Evolutionary conservation across 2,888 invertebrate genomes (phyloP).

Genomic region (Bursaphelenchus okinawaensis): DNA sequence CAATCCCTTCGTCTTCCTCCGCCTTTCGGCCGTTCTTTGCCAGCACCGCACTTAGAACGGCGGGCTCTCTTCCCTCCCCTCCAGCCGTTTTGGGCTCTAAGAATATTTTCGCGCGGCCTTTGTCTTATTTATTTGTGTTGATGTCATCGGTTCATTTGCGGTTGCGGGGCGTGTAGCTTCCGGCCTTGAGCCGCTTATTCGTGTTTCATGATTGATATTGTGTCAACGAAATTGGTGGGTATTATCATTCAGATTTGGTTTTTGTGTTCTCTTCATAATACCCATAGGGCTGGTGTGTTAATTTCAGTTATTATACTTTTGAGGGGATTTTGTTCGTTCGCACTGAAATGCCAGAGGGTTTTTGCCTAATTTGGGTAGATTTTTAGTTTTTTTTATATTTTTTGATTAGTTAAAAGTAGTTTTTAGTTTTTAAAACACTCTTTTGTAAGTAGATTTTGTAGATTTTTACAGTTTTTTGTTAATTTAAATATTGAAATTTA

Average conservation of each 20-base stretch:
- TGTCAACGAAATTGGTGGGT: not conserved
- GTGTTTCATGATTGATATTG: not conserved
- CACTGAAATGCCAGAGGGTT: too few relatives aligned
- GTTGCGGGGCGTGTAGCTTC: not conserved
- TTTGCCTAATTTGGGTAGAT: too few relatives aligned
- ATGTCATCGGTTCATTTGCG: not conserved
- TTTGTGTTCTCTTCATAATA: not conserved
- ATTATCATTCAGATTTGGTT: not conserved
- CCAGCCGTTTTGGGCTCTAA: not conserved
- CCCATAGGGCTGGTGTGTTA: not conserved
- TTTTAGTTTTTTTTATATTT: too few relatives aligned
- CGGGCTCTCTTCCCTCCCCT: not conserved
- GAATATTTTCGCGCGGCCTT: not conserved
- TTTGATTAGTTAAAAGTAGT: too few relatives aligned
- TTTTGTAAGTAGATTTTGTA: too few relatives aligned
- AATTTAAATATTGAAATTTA: too few relatives aligned
- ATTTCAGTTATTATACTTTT: not conserved
- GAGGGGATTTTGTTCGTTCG: not conserved
- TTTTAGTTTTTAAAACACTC: too few relatives aligned
- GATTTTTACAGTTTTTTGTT: too few relatives aligned
- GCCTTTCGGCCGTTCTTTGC: constrained; percentile 2
- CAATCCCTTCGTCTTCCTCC: not conserved
- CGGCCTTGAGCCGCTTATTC: too few relatives aligned
- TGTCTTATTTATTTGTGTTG: not conserved
- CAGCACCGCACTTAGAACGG: not conserved